Evolutionary conservation across 2,797 vertebrate genomes (phyloP).

Genomic region (Liparis tanakae): DNA sequence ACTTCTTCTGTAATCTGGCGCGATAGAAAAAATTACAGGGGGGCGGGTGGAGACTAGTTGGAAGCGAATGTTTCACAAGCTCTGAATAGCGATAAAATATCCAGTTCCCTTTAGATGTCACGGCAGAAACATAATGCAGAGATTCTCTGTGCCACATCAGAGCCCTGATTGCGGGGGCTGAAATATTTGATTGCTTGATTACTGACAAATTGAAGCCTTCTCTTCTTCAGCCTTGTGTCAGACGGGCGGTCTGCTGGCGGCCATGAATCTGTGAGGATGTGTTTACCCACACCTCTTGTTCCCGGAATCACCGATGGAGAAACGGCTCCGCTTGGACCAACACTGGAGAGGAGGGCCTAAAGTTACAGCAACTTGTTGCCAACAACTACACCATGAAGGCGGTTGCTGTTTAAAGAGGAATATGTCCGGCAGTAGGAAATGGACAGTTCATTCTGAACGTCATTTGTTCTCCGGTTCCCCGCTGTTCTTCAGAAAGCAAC

Average conservation of each 20-base stretch:
- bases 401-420: neutral
- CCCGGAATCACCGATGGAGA: neutral
- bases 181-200: constrained; percentile 36
- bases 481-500: neutral
- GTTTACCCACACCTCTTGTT: constrained; percentile 3
- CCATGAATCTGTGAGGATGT: neutral
- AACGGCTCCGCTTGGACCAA: constrained; percentile 1
- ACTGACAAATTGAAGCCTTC: constrained; percentile 32
- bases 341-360: no score
- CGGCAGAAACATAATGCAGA: constrained; percentile 13
- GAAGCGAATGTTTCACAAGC: neutral
- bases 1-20: no score
- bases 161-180: constrained; percentile 30
- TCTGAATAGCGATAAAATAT: constrained; percentile 27
- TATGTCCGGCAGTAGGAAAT: neutral
- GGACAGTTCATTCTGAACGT: neutral
- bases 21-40: no score
- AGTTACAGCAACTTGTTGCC: neutral
- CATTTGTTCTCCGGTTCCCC: neutral
- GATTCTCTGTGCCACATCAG: constrained; percentile 10
- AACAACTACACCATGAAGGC: no score
- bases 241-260: constrained; percentile 18
- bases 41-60: neutral
- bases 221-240: constrained; percentile 26
- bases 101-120: neutral